Evolutionary conservation across 92 coral and sea anemone species (phyloP).

Genomic region (Heteractis magnifica): DNA sequence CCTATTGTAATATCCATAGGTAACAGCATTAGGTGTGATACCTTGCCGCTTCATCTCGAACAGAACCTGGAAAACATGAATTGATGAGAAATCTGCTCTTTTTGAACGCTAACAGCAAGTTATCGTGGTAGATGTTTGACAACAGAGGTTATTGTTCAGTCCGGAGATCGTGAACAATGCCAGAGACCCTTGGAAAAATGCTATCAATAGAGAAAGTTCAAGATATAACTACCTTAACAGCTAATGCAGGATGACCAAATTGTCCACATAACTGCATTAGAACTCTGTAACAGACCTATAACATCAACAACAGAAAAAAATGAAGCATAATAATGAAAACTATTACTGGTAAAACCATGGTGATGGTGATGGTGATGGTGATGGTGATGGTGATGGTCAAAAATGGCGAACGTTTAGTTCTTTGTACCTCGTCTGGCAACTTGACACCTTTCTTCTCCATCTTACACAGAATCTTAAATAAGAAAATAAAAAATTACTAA

Average conservation of each 20-base stretch:
- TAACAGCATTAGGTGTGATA: conserved; percentile 87
- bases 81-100: too few relatives aligned
- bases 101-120: too few relatives aligned
- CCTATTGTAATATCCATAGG: conserved; percentile 89
- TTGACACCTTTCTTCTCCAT: conserved; percentile 79
- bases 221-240: conserved; percentile 75
- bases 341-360: too few relatives aligned
- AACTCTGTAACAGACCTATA: conserved; percentile 91
- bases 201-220: not conserved
- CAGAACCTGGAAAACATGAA: conserved; percentile 57
- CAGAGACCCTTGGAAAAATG: too few relatives aligned
- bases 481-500: not conserved
- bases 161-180: too few relatives aligned
- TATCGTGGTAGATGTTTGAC: too few relatives aligned
- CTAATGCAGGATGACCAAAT: conserved; percentile 93
- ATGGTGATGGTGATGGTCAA: not conserved
- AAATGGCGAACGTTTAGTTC: not conserved
- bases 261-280: conserved; percentile 96
- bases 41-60: conserved; percentile 95
- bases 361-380: not conserved
- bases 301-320: too few relatives aligned
- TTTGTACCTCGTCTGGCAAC: conserved; percentile 84
- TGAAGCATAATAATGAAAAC: not conserved
- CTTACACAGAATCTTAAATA: conserved; percentile 73
- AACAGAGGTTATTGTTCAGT: too few relatives aligned